Evolutionary conservation across 2,113 vertebrate genomes (phyloP), one percentile per base, ranked within the genome.

Genomic region (Acinonyx jubatus): DNA sequence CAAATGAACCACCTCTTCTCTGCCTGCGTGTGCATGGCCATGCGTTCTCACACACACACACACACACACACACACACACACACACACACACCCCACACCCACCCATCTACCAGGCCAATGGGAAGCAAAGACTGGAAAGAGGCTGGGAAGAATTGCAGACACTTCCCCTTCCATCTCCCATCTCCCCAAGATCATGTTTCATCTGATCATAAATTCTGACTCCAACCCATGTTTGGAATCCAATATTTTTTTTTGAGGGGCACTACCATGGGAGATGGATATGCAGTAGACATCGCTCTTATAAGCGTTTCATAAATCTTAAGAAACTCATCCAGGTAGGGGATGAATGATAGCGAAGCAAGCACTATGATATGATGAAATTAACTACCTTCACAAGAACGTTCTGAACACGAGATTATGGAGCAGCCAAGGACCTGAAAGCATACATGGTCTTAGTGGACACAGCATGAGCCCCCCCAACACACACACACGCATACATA

Each of bases 41-140:
- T 19, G 18, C 55, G 16, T 18, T 2, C 55, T 7, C 14, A 2
- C 18, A 1, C 13, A 0, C 1, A 3, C 10, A 25, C 29, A 1
- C n/a, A 55, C 33, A 50, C n/a, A 2, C 36, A 16, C 7, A 27
- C 4, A 25, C 5, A 12, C 36, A 21, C 25, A 65, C 7, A 63
- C 14, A 19, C 6, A 5, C 3, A 1, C 14, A 29, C 41, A 45
- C 36, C 5, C n/a, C 45, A 68, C 11, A 29, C 4, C 78, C 27
- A 38, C 36, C 84, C 23, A 12, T 21, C 76, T 25, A 31, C 27
- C 68, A 25, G 16, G 25, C 65, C 74, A 85, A 36, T 0, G 23
- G 52, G 52, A 90, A 91, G 41, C 21, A 74, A 63, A 71, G 74
- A 50, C 78, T 63, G 18, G 36, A 27, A 57, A 38, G 31, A 86